Base-by-base conservation (phyloP, 2,888 invertebrate genomes). In the Tribolium freemani region DNA sequence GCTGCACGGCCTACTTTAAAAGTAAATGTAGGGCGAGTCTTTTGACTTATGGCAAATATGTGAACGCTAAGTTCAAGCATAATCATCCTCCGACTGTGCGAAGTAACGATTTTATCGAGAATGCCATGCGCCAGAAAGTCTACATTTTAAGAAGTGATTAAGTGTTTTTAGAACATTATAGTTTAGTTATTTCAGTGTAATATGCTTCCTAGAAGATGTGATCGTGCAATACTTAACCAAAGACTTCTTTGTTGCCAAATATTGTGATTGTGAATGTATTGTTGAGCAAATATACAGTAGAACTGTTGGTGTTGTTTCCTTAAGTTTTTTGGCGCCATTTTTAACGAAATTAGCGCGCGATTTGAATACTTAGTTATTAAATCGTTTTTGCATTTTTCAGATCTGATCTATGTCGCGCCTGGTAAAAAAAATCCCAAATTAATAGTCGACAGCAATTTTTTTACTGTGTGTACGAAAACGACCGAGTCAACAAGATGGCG, bases 21-120 rank as follows among this genome's bases (percentile, higher is more conserved):
- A 78, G 74, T 1, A 77, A 74, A 69, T 84, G 84, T 70, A 80
- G 77, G 75, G 79, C 81, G 3, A 79, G 81, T 63, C 72, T 81
- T 10, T 78, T 79, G 2, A 82, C 82, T 1, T 77, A 75, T 58
- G 80, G 66, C 8, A 66, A 64, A 46, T 58, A 53, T 20, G 57
- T 66, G 20, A 50, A 64, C 3, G 58, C 45, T 11, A 69, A 56
- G 31, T 51, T 20, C 45, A 11, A 53, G 21, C 73, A 73, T 16
- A 73, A 73, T 44, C 73, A 73, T 54, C 53, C 57, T 1, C 71
- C 73, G 0, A 73, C 67, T 9, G 72, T 68, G n/a, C 26, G 46
- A 53, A 45, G 63, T 31, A 54, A 54, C 1, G 56, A 70, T 5
- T 57, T 50, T 8, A 48, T 58, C 5, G 64, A 70, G 38, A 66